These are phyloP conservation scores for Fragum whitleyi DNA, from an alignment of 2,888 invertebrate genomes.

Conservation along the genomic window DNA sequence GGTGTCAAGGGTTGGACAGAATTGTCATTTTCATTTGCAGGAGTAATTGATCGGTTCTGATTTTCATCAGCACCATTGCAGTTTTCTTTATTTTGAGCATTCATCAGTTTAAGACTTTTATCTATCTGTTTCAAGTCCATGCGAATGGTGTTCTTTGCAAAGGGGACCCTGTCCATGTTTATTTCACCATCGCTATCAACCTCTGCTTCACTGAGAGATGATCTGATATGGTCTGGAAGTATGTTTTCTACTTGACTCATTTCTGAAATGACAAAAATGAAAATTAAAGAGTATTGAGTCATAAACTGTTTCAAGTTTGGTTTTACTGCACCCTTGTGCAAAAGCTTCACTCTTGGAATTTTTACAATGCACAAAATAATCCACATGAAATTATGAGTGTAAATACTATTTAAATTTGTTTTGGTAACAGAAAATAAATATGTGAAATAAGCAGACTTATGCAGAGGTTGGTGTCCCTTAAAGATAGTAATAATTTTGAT, in stretches of 20 bases:
- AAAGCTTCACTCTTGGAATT: constrained; percentile 29
- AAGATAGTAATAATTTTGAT: too few species aligned
- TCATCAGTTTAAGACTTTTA: constrained; percentile 51
- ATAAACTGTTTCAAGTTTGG: not conserved
- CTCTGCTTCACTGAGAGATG: constrained; percentile 59
- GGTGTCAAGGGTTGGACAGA: constrained; percentile 87
- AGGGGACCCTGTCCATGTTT: constrained; percentile 68
- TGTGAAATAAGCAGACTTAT: too few species aligned
- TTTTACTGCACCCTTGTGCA: not conserved
- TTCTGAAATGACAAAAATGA: too few species aligned
- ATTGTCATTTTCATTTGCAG: constrained; percentile 60
- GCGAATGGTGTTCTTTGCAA: constrained; percentile 66
- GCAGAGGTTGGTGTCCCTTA: too few species aligned
- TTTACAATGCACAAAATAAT: constrained; percentile 38
- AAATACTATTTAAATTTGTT: too few species aligned
- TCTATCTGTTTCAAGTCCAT: constrained; percentile 62
- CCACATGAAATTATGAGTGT: constrained; percentile 5
- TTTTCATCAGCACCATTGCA: constrained; percentile 48
- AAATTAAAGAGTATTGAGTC: constrained; percentile 7
- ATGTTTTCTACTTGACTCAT: constrained; percentile 71
- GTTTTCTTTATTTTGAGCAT: constrained; percentile 64
- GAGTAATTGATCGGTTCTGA: constrained; percentile 63
- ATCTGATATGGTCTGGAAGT: constrained; percentile 63
- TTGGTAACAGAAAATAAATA: too few species aligned
- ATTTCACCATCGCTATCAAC: constrained; percentile 69